phyloP scores from a whole-genome alignment of 2,113 vertebrate species.

The Pteruthius melanotis region DNA sequence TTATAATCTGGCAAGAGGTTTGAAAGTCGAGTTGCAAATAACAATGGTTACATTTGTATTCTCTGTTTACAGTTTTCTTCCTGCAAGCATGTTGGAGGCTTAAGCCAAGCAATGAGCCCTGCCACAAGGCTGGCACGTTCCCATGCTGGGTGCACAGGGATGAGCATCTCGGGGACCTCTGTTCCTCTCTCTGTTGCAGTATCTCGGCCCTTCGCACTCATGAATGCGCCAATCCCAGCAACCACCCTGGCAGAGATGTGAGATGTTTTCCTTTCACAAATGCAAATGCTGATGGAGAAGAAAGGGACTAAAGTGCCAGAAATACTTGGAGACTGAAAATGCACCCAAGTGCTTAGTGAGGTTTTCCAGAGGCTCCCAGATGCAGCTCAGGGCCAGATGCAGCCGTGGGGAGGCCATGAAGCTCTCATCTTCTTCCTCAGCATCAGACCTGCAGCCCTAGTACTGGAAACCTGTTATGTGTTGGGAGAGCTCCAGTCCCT shows the following conservation, averaged over 20 bases:
- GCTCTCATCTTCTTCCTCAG: neutral
- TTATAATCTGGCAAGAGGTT: constrained; percentile 1
- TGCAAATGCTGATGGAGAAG: neutral
- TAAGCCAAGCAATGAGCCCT: neutral
- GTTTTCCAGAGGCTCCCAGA: neutral
- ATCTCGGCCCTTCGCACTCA: neutral
- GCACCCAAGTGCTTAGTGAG: neutral
- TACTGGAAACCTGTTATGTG: neutral
- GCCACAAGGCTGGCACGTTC: constrained; percentile 6
- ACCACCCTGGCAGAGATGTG: neutral
- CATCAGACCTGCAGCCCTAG: neutral
- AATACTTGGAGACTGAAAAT: neutral
- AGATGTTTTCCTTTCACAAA: neutral
- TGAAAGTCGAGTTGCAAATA: constrained; percentile 1
- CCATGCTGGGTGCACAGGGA: neutral
- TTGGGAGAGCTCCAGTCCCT: neutral
- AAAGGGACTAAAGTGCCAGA: neutral
- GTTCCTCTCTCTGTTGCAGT: neutral
- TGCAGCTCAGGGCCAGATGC: neutral
- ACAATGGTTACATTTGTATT: constrained; percentile 50
- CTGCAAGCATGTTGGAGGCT: neutral
- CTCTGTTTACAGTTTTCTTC: constrained; percentile 30
- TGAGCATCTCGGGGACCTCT: neutral
- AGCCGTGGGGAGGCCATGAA: neutral
- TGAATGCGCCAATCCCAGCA: neutral